A percentile compares a stretch with the other conserved stretches of the same genome.
Evolutionary conservation across 2,113 vertebrate genomes (phyloP).

Genomic region (Hemicordylus capensis): DNA sequence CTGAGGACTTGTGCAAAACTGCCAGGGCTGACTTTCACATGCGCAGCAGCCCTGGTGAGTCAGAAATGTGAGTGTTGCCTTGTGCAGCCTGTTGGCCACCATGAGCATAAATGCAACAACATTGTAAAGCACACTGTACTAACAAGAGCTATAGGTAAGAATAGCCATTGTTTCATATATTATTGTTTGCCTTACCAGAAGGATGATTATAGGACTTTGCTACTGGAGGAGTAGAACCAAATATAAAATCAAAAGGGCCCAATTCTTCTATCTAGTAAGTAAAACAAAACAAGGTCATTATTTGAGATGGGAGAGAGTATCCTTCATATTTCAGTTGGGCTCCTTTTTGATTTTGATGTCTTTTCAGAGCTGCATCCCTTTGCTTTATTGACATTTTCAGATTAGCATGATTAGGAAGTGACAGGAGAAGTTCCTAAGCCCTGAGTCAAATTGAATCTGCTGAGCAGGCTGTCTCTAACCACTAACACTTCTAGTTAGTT

Average conservation of each 20-base stretch:
- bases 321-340: not conserved
- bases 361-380: not conserved
- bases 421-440: not conserved
- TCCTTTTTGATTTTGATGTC: not conserved
- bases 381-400: not conserved
- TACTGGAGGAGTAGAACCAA: constrained; percentile 31
- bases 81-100: too few relatives aligned
- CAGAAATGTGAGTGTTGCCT: too few relatives aligned
- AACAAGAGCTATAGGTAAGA: not conserved
- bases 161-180: not conserved
- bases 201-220: not conserved
- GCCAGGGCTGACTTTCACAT: too few relatives aligned
- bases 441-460: not conserved
- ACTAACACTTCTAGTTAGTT: not conserved
- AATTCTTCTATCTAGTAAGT: constrained; percentile 54
- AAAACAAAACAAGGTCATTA: not conserved
- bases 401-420: not conserved
- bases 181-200: constrained; percentile 36
- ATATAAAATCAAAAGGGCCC: constrained; percentile 62
- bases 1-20: too few relatives aligned
- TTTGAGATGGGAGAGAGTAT: not conserved
- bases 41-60: too few relatives aligned
- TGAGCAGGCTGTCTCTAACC: not conserved
- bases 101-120: not conserved
- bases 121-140: not conserved